phyloP scores from a whole-genome alignment of 2,113 vertebrate species.

The Hippocampus guttulatus region DNA sequence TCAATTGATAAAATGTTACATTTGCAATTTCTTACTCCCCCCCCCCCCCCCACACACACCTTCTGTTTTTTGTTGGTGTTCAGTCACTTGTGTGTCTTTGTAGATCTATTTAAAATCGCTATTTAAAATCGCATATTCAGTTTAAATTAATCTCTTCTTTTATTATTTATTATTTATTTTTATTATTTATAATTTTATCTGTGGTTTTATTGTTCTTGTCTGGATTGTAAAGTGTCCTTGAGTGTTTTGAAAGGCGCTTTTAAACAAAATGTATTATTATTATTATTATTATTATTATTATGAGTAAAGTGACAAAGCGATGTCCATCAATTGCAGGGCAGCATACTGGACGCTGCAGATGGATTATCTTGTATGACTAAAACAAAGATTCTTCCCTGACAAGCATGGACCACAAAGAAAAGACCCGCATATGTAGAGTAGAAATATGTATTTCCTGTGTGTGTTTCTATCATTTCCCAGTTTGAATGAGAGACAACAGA shows the following conservation, averaged over 20 bases:
- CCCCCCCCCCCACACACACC: not conserved
- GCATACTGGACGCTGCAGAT: slow-evolving; percentile 35
- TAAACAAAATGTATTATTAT: too few relatives aligned
- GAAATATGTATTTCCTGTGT: slow-evolving; percentile 57
- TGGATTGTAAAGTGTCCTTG: too few relatives aligned
- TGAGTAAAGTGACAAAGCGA: slow-evolving; percentile 23
- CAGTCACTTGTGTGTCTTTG: not conserved
- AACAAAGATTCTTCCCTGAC: slow-evolving; percentile 33
- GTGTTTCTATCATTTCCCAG: slow-evolving; percentile 44
- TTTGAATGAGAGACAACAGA: slow-evolving; percentile 8
- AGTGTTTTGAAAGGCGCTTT: too few relatives aligned
- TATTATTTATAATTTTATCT: too few relatives aligned
- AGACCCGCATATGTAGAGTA: slow-evolving; percentile 47
- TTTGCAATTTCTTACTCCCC: not conserved
- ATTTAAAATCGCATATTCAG: too few relatives aligned
- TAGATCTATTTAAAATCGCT: not conserved
- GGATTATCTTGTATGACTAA: slow-evolving; percentile 36
- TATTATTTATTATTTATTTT: too few relatives aligned
- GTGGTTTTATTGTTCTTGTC: too few relatives aligned
- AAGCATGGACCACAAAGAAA: slow-evolving; percentile 61
- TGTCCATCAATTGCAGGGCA: slow-evolving; percentile 8
- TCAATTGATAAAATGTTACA: not conserved
- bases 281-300: not conserved
- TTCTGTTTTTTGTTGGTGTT: too few relatives aligned
- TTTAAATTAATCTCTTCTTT: too few relatives aligned